A percentile compares a stretch with the other conserved stretches of the same genome.
Conservation (phyloP, 2,797 vertebrate genomes). For the Molothrus aeneus region DNA sequence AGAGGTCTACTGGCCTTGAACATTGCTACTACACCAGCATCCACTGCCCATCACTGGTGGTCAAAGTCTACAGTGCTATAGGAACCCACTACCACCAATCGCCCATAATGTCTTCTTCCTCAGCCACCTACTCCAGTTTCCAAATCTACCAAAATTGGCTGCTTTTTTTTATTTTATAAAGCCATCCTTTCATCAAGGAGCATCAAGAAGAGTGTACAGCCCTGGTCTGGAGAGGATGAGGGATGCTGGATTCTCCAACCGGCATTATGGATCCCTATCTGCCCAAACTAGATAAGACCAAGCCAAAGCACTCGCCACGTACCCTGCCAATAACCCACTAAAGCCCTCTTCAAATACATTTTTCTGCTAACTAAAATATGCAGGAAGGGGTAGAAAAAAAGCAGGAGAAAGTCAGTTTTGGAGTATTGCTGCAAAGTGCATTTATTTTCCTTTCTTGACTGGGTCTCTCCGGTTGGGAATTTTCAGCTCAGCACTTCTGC, state of each 20-base stretch:
- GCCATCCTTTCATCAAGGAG: not conserved
- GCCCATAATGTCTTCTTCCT: not conserved
- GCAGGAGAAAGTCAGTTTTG: constrained; percentile 28
- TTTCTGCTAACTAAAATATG: not conserved
- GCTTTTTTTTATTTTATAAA: not conserved
- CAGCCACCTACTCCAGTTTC: not conserved
- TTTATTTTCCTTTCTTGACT: constrained; percentile 61
- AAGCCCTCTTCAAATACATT: not conserved
- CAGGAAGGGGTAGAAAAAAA: not conserved
- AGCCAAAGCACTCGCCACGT: not conserved
- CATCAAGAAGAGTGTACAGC: not conserved
- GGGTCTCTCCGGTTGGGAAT: constrained; percentile 58
- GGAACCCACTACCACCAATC: not conserved
- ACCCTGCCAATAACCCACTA: not conserved
- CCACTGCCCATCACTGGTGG: not conserved
- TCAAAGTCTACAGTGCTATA: not conserved
- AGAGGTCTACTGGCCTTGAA: not conserved
- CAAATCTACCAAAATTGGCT: not conserved
- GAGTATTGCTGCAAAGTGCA: not conserved
- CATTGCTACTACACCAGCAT: not conserved
- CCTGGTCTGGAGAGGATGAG: not conserved
- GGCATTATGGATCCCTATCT: not conserved
- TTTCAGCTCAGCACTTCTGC: constrained; percentile 32
- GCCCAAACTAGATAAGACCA: not conserved
- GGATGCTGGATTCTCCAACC: not conserved